A percentile compares a stretch with the other conserved stretches of the same genome.
These are phyloP conservation scores for Cyanistes caeruleus DNA, from an alignment of 2,113 vertebrate species.

Conservation along the genomic window DNA sequence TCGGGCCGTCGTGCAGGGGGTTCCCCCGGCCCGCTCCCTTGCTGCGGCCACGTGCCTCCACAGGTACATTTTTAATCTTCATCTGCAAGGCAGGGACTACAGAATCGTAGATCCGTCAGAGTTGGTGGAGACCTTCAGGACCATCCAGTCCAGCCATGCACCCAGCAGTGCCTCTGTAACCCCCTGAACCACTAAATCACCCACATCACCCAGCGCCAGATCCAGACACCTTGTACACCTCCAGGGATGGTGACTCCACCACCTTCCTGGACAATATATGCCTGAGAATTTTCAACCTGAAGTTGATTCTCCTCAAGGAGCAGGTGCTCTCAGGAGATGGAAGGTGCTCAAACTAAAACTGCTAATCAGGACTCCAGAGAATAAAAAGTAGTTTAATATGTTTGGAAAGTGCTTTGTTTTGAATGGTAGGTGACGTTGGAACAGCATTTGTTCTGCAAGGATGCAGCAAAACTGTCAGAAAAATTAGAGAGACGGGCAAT, in stretches of 20 bases:
- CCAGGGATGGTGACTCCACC: neutral
- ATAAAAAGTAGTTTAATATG: neutral
- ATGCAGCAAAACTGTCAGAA: neutral
- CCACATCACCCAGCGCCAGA: neutral
- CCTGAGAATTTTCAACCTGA: neutral
- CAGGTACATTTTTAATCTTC: neutral
- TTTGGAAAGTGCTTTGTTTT: neutral
- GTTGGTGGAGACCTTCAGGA: too few species aligned
- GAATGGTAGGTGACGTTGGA: neutral
- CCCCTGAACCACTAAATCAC: neutral
- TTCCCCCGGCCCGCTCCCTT: fast-evolving
- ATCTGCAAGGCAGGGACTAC: fast-evolving
- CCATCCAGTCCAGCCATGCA: too few species aligned
- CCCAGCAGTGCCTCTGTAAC: neutral
- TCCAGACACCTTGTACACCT: neutral
- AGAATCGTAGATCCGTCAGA: too few species aligned
- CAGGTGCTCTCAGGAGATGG: neutral
- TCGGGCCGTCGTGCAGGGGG: fast-evolving
- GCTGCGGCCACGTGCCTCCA: fast-evolving
- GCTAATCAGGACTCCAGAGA: neutral
- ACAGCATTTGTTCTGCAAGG: neutral
- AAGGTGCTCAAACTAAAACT: neutral
- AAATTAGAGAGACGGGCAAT: neutral
- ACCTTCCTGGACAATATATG: neutral
- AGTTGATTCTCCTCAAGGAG: neutral